Base-by-base conservation (phyloP, 2,113 vertebrate genomes). In the Tapirus terrestris region DNA sequence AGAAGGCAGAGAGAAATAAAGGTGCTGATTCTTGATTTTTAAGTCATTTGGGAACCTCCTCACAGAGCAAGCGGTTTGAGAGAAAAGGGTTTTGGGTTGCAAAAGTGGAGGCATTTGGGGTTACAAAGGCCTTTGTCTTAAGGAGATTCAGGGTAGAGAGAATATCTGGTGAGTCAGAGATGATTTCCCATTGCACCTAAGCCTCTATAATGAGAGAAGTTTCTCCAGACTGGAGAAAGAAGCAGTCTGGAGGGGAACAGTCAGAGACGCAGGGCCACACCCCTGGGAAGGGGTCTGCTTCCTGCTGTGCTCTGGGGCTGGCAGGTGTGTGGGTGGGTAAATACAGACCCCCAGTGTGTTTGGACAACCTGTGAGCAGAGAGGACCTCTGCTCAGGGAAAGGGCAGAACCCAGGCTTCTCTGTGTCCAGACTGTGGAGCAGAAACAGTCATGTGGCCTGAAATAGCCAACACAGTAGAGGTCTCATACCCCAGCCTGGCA, bases 261-360 rank as follows among this genome's bases (percentile, higher is more conserved):
- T 39, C 0, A 1, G 36, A 53, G 67, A 43, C 2, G 9, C 48
- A 36, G 16, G 33, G 14, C 21, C 14, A 4, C 14, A 3, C 51
- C 14, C 51, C 51, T 53, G 51, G 14, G 51, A 16, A 36, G 25
- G 9, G 5, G 11, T 89, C 72, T 63, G 31, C 31, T 25, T 9
- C 13, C 3, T 0, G 21, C 53, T 21, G 4, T 2, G 45, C 61
- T 33, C 36, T 9, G 29, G 13, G 12, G 21, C 39, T n/a, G 31
- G 58, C 36, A n/a, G 14, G 3, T 51, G 31, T 31, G 23, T 7
- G 7, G 10, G 11, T 33, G 82, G 61, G 20, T 67, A 5, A 48
- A 48, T 51, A 27, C 6, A 60, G 13, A 27, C 31, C 70, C 39
- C 70, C 17, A 31, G 20, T 53, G 17, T 21, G 43, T 14, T 18